phyloP scores from a whole-genome alignment of 2,888 invertebrate species.

The Eutolmus rufibarbis region DNA sequence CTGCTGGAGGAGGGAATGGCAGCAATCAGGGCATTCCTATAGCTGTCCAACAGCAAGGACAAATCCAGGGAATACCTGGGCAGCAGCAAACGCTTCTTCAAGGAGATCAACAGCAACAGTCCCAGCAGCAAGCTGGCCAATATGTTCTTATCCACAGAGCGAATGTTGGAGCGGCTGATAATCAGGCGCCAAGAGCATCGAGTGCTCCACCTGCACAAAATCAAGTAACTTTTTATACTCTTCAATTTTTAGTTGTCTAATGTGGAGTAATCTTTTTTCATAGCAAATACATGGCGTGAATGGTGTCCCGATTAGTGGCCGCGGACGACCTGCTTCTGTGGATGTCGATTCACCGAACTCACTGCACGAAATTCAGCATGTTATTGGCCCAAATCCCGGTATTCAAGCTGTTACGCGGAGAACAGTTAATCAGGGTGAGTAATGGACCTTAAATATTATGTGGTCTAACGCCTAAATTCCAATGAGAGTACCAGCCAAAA shows the following conservation, averaged over 20 bases:
- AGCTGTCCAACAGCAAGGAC: constrained; percentile 50
- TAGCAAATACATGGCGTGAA: constrained; percentile 61
- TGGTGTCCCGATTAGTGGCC: constrained; percentile 63
- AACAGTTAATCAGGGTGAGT: constrained; percentile 60
- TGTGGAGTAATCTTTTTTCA: background rate
- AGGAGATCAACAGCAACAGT: constrained; percentile 49
- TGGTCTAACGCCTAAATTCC: too few species aligned
- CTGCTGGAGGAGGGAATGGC: constrained; percentile 51
- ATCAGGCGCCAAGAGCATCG: constrained; percentile 80
- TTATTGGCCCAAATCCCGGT: constrained; percentile 62
- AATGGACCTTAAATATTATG: background rate
- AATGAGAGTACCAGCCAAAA: too few species aligned
- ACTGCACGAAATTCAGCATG: constrained; percentile 54
- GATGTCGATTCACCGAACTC: constrained; percentile 63
- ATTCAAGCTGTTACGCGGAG: constrained; percentile 65
- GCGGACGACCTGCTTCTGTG: constrained; percentile 74
- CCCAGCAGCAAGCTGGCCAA: constrained; percentile 68
- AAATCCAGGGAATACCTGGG: constrained; percentile 17
- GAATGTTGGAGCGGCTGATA: constrained; percentile 67
- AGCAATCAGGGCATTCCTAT: constrained; percentile 49
- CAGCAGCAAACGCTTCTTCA: constrained; percentile 44
- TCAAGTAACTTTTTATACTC: constrained; percentile 54
- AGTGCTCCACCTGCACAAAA: constrained; percentile 81
- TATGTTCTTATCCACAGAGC: constrained; percentile 84
- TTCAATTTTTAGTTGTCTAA: background rate